Percentiles rank a stretch among this genome's conserved stretches.
These are phyloP conservation scores for Pluvianellus socialis DNA, from an alignment of 2,113 vertebrate genomes.

Conservation along the genomic window DNA sequence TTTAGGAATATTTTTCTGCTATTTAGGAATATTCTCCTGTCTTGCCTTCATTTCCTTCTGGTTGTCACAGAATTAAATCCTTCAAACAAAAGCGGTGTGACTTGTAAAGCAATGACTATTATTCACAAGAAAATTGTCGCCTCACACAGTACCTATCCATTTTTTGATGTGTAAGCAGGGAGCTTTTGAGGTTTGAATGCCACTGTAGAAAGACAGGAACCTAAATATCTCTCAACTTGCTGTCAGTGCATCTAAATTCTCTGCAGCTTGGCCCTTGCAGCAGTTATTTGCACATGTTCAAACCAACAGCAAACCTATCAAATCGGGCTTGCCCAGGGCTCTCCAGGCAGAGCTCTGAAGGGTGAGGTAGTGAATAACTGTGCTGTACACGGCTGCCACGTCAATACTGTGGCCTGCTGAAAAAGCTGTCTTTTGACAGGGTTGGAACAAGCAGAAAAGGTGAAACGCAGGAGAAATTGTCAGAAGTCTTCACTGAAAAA, in stretches of 20 bases:
- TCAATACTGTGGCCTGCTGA: not conserved
- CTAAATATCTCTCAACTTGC: not conserved
- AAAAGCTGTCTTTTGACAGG: accelerated
- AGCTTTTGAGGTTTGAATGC: not conserved
- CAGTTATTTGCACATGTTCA: not conserved
- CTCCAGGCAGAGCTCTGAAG: not conserved
- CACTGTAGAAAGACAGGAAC: not conserved
- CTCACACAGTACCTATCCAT: not conserved
- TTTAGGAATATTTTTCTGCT: not conserved
- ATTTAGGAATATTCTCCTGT: not conserved
- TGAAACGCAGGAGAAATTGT: not conserved
- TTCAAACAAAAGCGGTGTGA: not conserved
- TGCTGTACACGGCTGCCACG: accelerated
- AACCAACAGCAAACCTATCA: not conserved
- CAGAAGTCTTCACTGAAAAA: not conserved
- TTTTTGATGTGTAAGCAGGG: not conserved
- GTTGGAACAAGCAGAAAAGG: not conserved
- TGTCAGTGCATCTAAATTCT: not conserved
- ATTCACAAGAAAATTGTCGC: not conserved
- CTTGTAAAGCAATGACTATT: not conserved
- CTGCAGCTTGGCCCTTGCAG: not conserved
- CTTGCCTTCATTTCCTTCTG: not conserved
- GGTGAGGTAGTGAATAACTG: not conserved
- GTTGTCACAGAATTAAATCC: not conserved
- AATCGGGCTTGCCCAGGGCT: not conserved